These are phyloP conservation scores for Bactericera cockerelli DNA, from an alignment of 1,140 invertebrate genomes.

Conservation along the genomic window DNA sequence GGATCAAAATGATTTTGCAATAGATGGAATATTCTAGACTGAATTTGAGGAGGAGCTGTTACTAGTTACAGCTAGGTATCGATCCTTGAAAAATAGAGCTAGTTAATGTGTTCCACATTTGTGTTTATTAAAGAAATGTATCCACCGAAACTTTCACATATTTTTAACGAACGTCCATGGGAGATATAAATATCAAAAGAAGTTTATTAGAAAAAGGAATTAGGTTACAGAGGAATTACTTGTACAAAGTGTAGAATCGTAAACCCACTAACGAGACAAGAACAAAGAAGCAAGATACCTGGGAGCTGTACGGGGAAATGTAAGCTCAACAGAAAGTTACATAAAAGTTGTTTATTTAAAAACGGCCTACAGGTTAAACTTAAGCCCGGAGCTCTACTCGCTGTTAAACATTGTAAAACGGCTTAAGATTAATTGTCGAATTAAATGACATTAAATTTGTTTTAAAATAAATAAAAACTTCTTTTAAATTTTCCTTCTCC, in stretches of 20 bases:
- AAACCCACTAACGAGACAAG: background rate
- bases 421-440: conserved; percentile 8
- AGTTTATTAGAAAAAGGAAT: too few species aligned
- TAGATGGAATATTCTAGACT: too few species aligned
- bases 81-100: too few species aligned
- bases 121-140: background rate
- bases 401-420: conserved; percentile 1
- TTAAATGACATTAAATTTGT: conserved; percentile 1
- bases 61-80: too few species aligned
- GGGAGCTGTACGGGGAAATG: background rate
- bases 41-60: too few species aligned
- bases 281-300: too few species aligned
- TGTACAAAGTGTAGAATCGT: too few species aligned
- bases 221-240: too few species aligned
- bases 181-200: background rate
- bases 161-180: background rate
- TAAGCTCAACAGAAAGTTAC: conserved; percentile 6
- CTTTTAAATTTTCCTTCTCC: background rate
- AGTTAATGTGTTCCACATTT: background rate
- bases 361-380: conserved; percentile 3
- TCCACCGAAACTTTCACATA: background rate
- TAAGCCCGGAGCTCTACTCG: background rate
- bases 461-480: background rate
- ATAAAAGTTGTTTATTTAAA: conserved; percentile 8
- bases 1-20: too few species aligned